A percentile compares a stretch with the other conserved stretches of the same genome.
Conservation (phyloP, 2,113 vertebrate species). For the Tamias sibiricus region DNA sequence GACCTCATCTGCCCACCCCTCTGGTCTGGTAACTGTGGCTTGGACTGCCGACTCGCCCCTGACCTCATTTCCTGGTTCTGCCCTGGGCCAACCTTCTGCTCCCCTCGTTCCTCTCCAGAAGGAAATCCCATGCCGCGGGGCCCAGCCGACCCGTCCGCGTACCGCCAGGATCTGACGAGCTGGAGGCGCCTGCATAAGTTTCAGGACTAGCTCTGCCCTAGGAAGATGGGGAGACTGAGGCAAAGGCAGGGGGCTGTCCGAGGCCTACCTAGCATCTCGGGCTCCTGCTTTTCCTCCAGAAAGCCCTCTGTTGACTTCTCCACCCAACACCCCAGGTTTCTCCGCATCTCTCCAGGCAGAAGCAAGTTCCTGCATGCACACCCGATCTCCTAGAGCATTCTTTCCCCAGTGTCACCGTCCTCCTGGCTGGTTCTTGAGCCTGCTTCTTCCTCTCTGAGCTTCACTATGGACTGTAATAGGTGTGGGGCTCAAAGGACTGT, state of each 20-base stretch:
- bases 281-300: background rate
- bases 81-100: background rate
- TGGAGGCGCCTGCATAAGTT: background rate
- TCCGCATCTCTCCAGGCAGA: background rate
- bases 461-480: background rate
- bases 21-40: background rate
- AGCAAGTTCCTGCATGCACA: background rate
- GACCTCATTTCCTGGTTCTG: conserved; percentile 31
- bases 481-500: background rate
- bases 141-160: too few species aligned
- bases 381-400: background rate
- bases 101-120: background rate
- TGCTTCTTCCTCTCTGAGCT: background rate
- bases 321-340: background rate
- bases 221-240: background rate
- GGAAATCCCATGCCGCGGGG: background rate
- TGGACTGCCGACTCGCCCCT: background rate
- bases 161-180: background rate
- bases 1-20: background rate
- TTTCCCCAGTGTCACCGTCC: background rate
- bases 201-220: background rate
- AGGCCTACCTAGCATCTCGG: background rate
- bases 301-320: background rate
- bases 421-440: background rate
- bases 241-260: background rate